Evolutionary conservation across 1,140 invertebrate species (phyloP).

Genomic region (Drosophila mojavensis): DNA sequence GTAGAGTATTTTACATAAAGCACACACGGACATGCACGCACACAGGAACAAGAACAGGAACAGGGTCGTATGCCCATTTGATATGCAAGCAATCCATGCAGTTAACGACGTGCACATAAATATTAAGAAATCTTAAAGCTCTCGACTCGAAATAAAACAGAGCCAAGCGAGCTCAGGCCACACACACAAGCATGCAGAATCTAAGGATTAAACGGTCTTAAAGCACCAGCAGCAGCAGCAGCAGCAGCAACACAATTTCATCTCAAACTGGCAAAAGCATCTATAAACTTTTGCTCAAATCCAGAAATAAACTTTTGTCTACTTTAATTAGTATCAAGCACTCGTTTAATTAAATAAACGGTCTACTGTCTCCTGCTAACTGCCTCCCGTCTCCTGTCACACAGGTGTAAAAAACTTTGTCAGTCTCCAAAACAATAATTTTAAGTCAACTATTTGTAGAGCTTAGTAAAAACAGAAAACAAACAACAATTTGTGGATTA

Average conservation of each 20-base stretch:
- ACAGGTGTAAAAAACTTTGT: not conserved
- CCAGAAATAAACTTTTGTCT: conserved; percentile 10
- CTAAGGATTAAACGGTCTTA: conserved; percentile 15
- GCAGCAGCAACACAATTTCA: conserved; percentile 24
- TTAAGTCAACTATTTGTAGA: too few relatives aligned
- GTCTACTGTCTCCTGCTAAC: too few relatives aligned
- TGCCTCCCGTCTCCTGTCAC: not conserved
- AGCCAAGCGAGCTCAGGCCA: not conserved
- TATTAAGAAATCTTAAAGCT: conserved; percentile 51
- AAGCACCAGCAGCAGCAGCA: conserved; percentile 12
- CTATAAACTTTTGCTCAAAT: too few relatives aligned
- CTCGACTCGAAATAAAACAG: conserved; percentile 6
- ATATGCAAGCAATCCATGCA: conserved; percentile 69
- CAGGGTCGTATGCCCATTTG: conserved; percentile 46
- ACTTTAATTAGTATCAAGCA: conserved; percentile 19
- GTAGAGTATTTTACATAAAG: conserved; percentile 32
- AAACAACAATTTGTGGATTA: too few relatives aligned
- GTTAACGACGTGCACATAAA: conserved; percentile 67
- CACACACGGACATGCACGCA: conserved; percentile 18
- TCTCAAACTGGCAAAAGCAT: not conserved
- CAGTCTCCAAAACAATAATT: too few relatives aligned
- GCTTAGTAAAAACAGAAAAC: too few relatives aligned
- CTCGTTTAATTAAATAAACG: conserved; percentile 24
- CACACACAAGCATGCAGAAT: not conserved
- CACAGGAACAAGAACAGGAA: conserved; percentile 2